Base-by-base conservation (phyloP, 2,113 vertebrate species). In the Hyaena hyaena region DNA sequence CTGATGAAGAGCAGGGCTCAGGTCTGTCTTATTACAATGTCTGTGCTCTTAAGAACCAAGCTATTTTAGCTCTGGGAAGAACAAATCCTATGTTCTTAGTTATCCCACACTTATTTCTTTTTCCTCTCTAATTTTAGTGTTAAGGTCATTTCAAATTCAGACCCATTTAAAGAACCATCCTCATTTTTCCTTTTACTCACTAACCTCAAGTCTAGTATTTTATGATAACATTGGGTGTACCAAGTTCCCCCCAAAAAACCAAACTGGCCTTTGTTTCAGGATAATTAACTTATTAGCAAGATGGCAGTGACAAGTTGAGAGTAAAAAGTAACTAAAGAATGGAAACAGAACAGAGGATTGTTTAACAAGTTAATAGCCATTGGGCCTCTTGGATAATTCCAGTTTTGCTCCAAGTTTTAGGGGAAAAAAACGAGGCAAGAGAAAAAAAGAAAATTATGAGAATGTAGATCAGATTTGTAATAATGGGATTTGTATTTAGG, bases 261-360 rank as follows among this genome's bases (percentile, higher is more conserved):
- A 88, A 89, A 84, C 35, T 58, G 21, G 24, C 50, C 24, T 97
- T 94, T 91, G 55, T 89, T 98, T 95, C 58, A 88, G 48, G 95
- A n/a, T 87, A 96, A 94, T 76, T 95, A 74, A 68, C 68, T 95
- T 90, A 45, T 83, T 86, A 97, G 88, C 84, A 74, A 93, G 79
- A 82, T 61, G 66, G n/a, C 28, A 77, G 45, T 10, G 50, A 92
- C 28, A 84, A 35, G 39, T 90, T 84, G 45, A 26, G 63, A 24
- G 39, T 83, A 85, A 92, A 92, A 96, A 91, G 68, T 73, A 63
- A 86, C 43, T 73, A 65, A 7, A 17, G 63, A 90, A 85, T 61
- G 48, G 69, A 93, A 90, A 87, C 35, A 86, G 93, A 69, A 82
- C 17, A 39, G 43, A 92, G 26, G 24, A 63, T 63, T 92, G 45